Evolutionary conservation across 2,113 vertebrate genomes (phyloP).

Genomic region (Sapajus apella): DNA sequence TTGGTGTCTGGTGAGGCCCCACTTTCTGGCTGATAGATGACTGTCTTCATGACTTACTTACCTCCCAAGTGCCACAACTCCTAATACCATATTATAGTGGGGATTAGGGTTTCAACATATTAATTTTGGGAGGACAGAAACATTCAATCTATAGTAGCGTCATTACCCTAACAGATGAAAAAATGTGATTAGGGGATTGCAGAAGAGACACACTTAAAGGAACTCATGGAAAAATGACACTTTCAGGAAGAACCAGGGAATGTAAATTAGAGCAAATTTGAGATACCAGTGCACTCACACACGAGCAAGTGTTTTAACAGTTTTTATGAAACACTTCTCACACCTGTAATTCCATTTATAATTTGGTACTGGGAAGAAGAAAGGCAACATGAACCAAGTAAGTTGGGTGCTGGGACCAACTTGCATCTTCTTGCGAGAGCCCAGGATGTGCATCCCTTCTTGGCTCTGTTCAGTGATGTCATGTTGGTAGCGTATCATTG

Average conservation of each 20-base stretch:
- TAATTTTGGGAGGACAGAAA: background rate
- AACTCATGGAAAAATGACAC: background rate
- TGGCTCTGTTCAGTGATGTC: background rate
- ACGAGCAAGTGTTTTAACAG: background rate
- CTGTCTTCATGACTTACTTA: too few relatives aligned
- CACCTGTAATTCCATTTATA: background rate
- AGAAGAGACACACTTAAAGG: background rate
- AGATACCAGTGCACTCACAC: background rate
- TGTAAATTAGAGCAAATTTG: background rate
- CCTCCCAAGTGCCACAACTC: background rate
- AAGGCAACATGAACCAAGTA: background rate
- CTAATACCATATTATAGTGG: background rate
- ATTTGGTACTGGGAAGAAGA: background rate
- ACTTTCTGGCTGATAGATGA: background rate
- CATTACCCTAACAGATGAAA: background rate
- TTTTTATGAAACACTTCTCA: background rate
- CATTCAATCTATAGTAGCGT: background rate
- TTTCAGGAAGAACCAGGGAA: background rate
- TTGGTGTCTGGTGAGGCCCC: background rate
- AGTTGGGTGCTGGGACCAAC: too few relatives aligned
- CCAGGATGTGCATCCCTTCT: background rate
- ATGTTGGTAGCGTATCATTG: background rate
- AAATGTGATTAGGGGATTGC: background rate
- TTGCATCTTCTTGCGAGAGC: background rate
- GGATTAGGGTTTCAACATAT: background rate